Conservation (phyloP, 2,797 vertebrate species). For the Chelon labrosus region DNA sequence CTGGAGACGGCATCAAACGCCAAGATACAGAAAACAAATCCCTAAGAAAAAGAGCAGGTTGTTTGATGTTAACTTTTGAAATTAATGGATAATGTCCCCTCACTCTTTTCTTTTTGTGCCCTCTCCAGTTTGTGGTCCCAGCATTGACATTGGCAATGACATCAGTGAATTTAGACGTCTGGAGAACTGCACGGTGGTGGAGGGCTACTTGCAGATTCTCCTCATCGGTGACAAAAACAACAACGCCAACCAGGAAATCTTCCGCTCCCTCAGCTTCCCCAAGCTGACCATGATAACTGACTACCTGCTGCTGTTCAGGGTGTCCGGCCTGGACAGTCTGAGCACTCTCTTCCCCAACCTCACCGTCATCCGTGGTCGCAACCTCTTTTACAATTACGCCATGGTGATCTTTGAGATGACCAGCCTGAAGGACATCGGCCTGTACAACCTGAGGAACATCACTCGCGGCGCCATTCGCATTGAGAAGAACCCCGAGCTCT, state of each 20-base stretch:
- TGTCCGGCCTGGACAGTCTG: constrained; percentile 96
- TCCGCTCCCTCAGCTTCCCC: constrained; percentile 94
- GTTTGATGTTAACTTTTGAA: not conserved
- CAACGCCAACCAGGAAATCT: constrained; percentile 88
- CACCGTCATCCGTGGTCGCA: constrained; percentile 94
- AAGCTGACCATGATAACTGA: constrained; percentile 97
- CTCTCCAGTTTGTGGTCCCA: constrained; percentile 91
- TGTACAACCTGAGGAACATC: constrained; percentile 95
- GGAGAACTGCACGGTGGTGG: constrained; percentile 97
- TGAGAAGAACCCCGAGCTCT: constrained; percentile 98
- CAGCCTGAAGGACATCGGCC: constrained; percentile 96
- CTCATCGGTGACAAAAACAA: constrained; percentile 94
- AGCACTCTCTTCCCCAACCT: constrained; percentile 98
- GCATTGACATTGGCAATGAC: constrained; percentile 96
- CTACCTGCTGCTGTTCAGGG: constrained; percentile 96
- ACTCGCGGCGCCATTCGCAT: constrained; percentile 96
- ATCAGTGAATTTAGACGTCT: constrained; percentile 92
- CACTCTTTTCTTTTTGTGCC: not conserved
- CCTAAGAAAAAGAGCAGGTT: not conserved
- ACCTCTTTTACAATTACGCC: constrained; percentile 98
- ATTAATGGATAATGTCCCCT: not conserved
- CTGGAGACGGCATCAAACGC: not conserved
- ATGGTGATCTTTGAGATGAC: constrained; percentile 99
- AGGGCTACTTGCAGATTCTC: constrained; percentile 97
- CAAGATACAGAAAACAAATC: not conserved